Evolutionary conservation across 2,113 vertebrate species (phyloP).

Genomic region (Python bivittatus): DNA sequence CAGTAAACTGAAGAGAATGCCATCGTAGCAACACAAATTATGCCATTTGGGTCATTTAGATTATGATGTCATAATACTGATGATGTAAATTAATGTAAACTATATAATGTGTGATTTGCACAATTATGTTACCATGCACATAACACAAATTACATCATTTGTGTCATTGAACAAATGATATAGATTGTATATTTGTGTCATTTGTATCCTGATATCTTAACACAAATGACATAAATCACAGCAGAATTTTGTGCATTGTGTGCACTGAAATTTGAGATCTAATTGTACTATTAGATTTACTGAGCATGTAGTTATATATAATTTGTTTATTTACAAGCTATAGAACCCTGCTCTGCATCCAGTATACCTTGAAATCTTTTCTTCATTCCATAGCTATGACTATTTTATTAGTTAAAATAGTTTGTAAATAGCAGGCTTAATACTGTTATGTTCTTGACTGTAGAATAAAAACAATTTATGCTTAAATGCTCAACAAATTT

Average conservation of each 20-base stretch:
- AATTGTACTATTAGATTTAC: not conserved
- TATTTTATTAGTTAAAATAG: not conserved
- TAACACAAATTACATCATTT: not conserved
- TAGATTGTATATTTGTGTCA: not conserved
- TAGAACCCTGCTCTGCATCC: not conserved
- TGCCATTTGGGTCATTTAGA: not conserved
- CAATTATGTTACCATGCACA: not conserved
- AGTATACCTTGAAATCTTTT: not conserved
- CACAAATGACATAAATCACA: not conserved
- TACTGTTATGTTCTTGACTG: not conserved
- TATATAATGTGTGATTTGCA: not conserved
- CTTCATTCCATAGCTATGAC: not conserved
- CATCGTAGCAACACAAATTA: not conserved
- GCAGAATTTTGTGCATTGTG: not conserved
- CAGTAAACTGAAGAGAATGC: not conserved
- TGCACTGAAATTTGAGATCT: not conserved
- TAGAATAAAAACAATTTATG: constrained; percentile 12
- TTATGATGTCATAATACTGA: not conserved
- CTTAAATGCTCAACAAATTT: constrained; percentile 43
- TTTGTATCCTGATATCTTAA: not conserved
- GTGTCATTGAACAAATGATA: not conserved
- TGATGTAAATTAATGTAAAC: not conserved
- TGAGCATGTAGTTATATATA: not conserved
- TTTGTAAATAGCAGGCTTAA: not conserved
- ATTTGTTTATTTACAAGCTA: not conserved